A percentile compares a stretch with the other conserved stretches of the same genome.
phyloP scores from a whole-genome alignment of 2,888 invertebrate genomes.

The Ochropacha duplaris region DNA sequence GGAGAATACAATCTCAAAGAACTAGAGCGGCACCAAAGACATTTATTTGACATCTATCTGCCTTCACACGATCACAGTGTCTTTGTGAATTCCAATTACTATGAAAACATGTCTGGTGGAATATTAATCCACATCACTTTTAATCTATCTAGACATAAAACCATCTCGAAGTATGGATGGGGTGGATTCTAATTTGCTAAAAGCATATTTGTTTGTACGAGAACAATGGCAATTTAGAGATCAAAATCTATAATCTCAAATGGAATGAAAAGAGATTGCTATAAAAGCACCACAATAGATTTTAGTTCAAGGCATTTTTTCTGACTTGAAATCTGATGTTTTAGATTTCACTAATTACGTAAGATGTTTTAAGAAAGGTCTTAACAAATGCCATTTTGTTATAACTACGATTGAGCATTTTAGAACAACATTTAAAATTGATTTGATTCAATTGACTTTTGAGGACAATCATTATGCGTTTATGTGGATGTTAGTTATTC shows the following conservation, averaged over 20 bases:
- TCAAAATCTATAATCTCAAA: background rate
- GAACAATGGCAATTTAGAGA: no score
- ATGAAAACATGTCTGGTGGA: conserved; percentile 56
- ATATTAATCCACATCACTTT: conserved; percentile 31
- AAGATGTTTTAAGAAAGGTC: no score
- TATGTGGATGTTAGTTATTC: no score
- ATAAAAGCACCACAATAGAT: background rate
- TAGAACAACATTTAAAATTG: no score
- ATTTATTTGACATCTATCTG: conserved; percentile 60
- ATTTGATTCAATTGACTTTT: no score
- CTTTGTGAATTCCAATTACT: conserved; percentile 72
- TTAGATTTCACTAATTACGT: no score
- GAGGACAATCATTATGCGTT: no score
- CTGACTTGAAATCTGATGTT: no score
- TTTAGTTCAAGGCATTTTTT: background rate
- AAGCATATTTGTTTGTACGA: background rate
- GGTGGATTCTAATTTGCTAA: conserved; percentile 13
- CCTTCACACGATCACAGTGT: conserved; percentile 66
- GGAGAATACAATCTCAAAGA: no score
- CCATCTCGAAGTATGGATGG: conserved; percentile 14
- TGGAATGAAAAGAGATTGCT: background rate
- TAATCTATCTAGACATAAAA: conserved; percentile 11
- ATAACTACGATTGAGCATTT: no score
- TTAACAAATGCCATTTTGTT: no score
- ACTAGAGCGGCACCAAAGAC: conserved; percentile 21